Base-by-base conservation (phyloP, 2,888 invertebrate species). In the Gari tellinella region DNA sequence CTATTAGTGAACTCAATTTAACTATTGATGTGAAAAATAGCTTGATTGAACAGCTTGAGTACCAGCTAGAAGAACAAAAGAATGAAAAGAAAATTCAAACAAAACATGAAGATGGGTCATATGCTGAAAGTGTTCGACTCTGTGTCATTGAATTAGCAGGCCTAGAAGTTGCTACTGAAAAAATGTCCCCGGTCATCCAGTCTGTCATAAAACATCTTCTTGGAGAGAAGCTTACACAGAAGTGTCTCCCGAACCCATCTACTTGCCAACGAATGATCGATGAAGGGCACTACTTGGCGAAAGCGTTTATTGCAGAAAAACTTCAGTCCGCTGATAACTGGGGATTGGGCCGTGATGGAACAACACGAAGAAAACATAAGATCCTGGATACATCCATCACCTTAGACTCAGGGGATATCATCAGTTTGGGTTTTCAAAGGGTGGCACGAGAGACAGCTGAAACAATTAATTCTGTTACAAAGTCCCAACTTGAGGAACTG, bases 361-460 rank as follows among this genome's bases (percentile, higher is more conserved):
- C 70, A 17, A 66, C 56, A 12, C 38, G 73, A 38, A 25, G 56
- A 21, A 78, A 78, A 52, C 57, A 65, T 19, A 73, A 78, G 40
- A 69, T 73, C 15, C 8, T 78, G 0, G 78, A 78, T 25, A 78
- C 78, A 15, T 63, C 66, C 17, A 21, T 69, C 1, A 70, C 66
- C 19, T 56, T 75, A 23, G 61, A 55, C 37, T 55, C 49, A 40
- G 74, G 74, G 10, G 75, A 75, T 10, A 37, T 75, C 31, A 31
- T 31, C 5, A 31, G 31, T 10, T 10, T 31, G 4, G 31, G 31
- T 7, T 31, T 31, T 10, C 4, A 4, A 4, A 31, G 31, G 10
- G 31, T 31, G 4, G 31, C 31, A 7, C 31, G 10, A 10, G 31
- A 31, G 10, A 31, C 31, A 31, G 31, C 31, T 4, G 10, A 31